Evolutionary conservation across 1,140 invertebrate genomes (phyloP).

Genomic region (Daktulosphaira vitifoliae): DNA sequence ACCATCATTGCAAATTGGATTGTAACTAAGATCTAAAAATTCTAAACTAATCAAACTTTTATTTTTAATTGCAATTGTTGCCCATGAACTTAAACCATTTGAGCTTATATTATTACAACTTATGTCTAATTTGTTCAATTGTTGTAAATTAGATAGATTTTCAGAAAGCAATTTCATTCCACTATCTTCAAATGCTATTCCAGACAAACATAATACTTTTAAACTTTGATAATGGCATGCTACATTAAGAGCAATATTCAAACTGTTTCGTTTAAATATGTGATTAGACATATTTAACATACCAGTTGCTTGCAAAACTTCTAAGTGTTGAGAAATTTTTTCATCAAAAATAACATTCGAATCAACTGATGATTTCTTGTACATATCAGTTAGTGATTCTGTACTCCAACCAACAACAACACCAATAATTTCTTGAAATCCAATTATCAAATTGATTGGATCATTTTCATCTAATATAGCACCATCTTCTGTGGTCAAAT

Average conservation of each 20-base stretch:
- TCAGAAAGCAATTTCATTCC: conserved; percentile 39
- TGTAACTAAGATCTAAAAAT: conserved; percentile 25
- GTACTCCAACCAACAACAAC: conserved; percentile 55
- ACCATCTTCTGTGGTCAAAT: conserved; percentile 56
- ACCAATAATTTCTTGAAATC: conserved; percentile 51
- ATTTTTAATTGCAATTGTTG: conserved; percentile 17
- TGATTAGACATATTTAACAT: conserved; percentile 46
- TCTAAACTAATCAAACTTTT: conserved; percentile 23
- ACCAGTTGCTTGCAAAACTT: conserved; percentile 49
- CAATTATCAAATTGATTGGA: conserved; percentile 48
- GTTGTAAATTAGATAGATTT: conserved; percentile 32
- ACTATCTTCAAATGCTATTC: conserved; percentile 52
- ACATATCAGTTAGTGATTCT: conserved; percentile 52
- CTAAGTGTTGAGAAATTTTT: conserved; percentile 48
- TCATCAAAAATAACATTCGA: conserved; percentile 45
- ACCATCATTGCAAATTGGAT: conserved; percentile 22
- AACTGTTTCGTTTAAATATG: conserved; percentile 44
- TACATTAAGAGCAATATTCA: conserved; percentile 52
- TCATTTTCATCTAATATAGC: conserved; percentile 57
- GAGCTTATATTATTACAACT: conserved; percentile 36
- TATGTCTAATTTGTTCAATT: conserved; percentile 36
- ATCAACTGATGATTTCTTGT: conserved; percentile 54
- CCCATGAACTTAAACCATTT: conserved; percentile 34
- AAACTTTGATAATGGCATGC: conserved; percentile 53
- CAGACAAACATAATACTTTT: conserved; percentile 49